Evolutionary conservation across 2,888 invertebrate species (phyloP).

Genomic region (Buathra laborator): DNA sequence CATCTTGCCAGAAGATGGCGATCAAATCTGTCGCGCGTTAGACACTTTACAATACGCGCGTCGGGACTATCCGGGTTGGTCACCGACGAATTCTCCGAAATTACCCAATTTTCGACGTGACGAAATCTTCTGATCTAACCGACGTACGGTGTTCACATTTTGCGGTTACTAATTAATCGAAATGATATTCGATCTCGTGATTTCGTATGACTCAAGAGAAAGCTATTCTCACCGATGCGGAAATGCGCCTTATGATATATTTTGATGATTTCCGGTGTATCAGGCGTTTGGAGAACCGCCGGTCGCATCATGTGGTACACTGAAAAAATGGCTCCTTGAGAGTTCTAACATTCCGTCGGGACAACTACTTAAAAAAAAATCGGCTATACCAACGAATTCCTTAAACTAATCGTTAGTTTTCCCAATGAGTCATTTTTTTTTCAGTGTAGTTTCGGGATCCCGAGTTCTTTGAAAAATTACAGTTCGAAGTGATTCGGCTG

Average conservation of each 20-base stretch:
- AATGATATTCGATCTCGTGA: not conserved
- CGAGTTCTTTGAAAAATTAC: no score
- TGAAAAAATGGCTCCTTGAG: no score
- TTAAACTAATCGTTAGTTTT: no score
- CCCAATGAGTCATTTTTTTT: no score
- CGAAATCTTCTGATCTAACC: conserved; percentile 22
- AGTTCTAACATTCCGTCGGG: no score
- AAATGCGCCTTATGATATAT: not conserved
- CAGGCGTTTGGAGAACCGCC: no score
- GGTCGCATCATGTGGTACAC: no score
- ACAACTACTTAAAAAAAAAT: no score
- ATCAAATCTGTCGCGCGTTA: conserved; percentile 5
- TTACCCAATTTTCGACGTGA: conserved; percentile 19
- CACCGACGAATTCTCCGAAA: conserved; percentile 12
- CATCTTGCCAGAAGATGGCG: conserved; percentile 17
- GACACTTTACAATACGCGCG: not conserved
- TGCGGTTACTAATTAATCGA: not conserved
- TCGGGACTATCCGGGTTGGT: no score
- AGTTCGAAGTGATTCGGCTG: no score
- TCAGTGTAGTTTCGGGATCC: no score
- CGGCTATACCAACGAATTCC: no score
- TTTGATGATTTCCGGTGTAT: not conserved
- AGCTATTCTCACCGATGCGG: not conserved
- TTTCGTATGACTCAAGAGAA: not conserved
- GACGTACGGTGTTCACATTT: not conserved